phyloP scores from a whole-genome alignment of 2,113 vertebrate genomes.

The Argyrosomus japonicus region DNA sequence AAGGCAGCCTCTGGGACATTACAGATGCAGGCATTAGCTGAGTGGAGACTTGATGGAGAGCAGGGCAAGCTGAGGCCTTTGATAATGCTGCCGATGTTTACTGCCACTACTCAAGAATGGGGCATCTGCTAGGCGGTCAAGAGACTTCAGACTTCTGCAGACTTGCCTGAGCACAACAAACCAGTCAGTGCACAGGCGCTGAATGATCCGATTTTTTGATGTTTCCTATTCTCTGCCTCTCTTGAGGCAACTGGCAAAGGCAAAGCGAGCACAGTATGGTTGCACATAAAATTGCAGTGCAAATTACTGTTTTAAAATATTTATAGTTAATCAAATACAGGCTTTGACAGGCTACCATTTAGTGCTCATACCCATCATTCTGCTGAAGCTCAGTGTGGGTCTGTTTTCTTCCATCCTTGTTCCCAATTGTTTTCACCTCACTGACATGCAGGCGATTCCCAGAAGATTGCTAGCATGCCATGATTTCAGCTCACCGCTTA shows the following conservation, averaged over 20 bases:
- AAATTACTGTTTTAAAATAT: conserved; percentile 10
- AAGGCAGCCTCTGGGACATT: conserved; percentile 79
- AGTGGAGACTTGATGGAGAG: conserved; percentile 72
- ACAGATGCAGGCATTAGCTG: conserved; percentile 78
- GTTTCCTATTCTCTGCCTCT: conserved; percentile 13
- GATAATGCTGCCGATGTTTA: conserved; percentile 76
- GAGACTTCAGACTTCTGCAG: conserved; percentile 49
- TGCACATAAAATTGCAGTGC: background rate
- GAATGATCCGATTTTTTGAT: conserved; percentile 15
- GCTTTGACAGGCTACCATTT: conserved; percentile 22
- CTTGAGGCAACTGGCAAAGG: conserved; percentile 12
- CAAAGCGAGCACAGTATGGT: background rate
- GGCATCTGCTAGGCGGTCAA: conserved; percentile 64
- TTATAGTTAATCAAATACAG: conserved; percentile 8
- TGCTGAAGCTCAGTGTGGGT: background rate
- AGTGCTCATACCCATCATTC: conserved; percentile 5
- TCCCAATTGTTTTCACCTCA: conserved; percentile 46
- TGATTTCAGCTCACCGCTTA: conserved; percentile 67
- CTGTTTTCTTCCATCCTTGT: conserved; percentile 32
- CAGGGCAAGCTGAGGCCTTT: conserved; percentile 76
- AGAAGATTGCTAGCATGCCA: conserved; percentile 56
- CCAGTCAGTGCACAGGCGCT: background rate
- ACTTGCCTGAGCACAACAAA: conserved; percentile 33
- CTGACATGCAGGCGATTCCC: conserved; percentile 71
- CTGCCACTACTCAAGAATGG: conserved; percentile 64